Percentiles rank a stretch among this genome's conserved stretches.
phyloP scores from a whole-genome alignment of 2,888 invertebrate species.

The Eristalis tenax region DNA sequence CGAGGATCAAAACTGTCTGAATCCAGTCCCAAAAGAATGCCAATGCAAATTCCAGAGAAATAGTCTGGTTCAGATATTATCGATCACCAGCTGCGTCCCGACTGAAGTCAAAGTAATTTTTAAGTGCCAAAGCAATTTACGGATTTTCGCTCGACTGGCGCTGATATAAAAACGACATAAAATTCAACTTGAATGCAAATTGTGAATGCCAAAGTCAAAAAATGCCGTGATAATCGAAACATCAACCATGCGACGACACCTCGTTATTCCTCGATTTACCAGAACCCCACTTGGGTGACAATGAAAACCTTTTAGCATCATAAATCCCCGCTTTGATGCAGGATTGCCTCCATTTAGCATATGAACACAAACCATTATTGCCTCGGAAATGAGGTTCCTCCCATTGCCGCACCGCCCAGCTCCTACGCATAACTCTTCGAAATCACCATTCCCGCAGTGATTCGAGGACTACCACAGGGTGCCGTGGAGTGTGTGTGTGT shows the following conservation, averaged over 20 bases:
- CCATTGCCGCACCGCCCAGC: not conserved
- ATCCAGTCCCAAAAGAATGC: too few relatives aligned
- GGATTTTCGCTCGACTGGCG: not conserved
- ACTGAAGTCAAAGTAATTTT: not conserved
- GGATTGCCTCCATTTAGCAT: conserved; percentile 6
- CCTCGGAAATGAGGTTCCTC: not conserved
- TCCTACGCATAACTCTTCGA: not conserved
- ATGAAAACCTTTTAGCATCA: not conserved
- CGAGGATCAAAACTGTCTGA: too few relatives aligned
- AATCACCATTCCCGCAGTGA: not conserved
- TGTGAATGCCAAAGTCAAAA: not conserved
- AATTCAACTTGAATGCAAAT: not conserved
- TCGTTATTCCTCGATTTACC: not conserved
- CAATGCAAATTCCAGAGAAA: too few relatives aligned
- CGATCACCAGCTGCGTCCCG: not conserved
- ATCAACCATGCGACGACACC: not conserved
- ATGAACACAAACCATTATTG: not conserved
- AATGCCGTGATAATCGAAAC: not conserved
- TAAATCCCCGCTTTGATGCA: conserved; percentile 1
- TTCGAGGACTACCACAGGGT: not conserved
- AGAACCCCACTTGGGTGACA: not conserved
- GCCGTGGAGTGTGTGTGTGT: not conserved
- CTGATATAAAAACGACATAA: not conserved
- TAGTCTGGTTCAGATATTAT: not conserved
- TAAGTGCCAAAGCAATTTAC: not conserved